These are phyloP conservation scores for Heterochromis multidens DNA, from an alignment of 2,113 vertebrate species.

Conservation along the genomic window DNA sequence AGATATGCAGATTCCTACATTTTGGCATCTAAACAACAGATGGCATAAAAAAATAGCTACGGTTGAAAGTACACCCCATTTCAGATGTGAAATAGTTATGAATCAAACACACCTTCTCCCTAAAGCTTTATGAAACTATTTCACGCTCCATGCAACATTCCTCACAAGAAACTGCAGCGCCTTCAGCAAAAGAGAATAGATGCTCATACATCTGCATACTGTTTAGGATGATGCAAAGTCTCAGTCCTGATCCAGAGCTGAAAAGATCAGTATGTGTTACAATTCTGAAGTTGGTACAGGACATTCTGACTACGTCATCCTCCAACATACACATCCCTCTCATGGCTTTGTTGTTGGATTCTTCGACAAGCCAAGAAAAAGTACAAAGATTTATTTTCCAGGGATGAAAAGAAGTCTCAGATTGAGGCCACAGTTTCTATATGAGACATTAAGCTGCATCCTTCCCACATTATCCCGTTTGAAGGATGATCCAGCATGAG, in stretches of 20 bases:
- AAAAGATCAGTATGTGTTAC: not conserved
- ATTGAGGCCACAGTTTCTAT: constrained; percentile 45
- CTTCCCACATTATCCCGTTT: constrained; percentile 57
- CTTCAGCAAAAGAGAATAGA: constrained; percentile 4
- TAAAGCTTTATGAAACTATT: constrained; percentile 63
- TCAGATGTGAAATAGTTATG: constrained; percentile 44
- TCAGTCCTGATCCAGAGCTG: not conserved
- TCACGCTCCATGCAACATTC: constrained; percentile 56
- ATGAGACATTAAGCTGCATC: constrained; percentile 58
- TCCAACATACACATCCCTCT: not conserved
- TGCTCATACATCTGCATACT: constrained; percentile 12
- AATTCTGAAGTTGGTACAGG: not conserved
- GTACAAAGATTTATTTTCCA: constrained; percentile 28
- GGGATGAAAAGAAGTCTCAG: constrained; percentile 48
- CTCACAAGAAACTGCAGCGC: constrained; percentile 23
- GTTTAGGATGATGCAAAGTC: not conserved
- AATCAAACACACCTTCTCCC: constrained; percentile 59
- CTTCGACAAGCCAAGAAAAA: constrained; percentile 2
- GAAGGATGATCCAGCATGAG: constrained; percentile 42
- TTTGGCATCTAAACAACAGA: constrained; percentile 59
- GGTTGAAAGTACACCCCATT: constrained; percentile 42
- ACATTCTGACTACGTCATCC: not conserved
- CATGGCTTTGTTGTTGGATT: not conserved
- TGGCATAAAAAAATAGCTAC: constrained; percentile 37
- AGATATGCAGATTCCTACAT: constrained; percentile 52